Evolutionary conservation across 92 coral and sea anemone genomes (phyloP), one percentile per base, ranked within the genome.

Genomic region (Actinostola sp.): DNA sequence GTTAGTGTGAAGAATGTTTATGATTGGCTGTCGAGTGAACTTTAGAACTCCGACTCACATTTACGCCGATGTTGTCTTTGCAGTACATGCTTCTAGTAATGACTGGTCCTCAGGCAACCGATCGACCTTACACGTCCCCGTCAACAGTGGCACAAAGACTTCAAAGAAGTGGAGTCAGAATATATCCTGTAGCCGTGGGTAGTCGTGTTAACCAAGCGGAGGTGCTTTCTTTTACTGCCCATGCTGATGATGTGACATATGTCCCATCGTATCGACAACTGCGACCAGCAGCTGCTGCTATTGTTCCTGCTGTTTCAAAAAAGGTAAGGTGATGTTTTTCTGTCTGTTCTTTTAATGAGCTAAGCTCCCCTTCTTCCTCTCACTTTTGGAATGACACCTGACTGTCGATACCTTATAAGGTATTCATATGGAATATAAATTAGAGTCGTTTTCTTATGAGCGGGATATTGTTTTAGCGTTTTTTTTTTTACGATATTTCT

Each of bases 171-270:
- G 82, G 82, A 3, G 73, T 85, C 12, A 66, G 60, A 36, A 77
- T 85, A 2, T 74, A 73, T 29, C 77, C 91, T 7, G 67, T 79
- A 29, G 78, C 77, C 16, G 71, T 85, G 11, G 90, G 90, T 33
- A 55, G 51, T 0, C 46, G 65, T 38, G 48, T 43, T 11, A 39
- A 69, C 58, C 62, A 33, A 46, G 24, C 69, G 10, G 69, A 86
- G 36, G 79, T 33, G 13, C 25, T 45, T 24, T 11, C 69, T 9
- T 23, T 73, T 11, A 50, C 79, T 13, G 15, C 67, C 23, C 5
- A 46, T 32, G 79, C 67, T 16, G 71, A 73, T 44, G 79, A 73
- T 31, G 70, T 41, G 1, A 48, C 46, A 13, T 30, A 73, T 35
- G 70, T 61, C 14, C 58, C 67, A n/a, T 50, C 26, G 10, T 73